Conservation (phyloP, 2,888 invertebrate species). For the Nematopogon swammerdamellus region DNA sequence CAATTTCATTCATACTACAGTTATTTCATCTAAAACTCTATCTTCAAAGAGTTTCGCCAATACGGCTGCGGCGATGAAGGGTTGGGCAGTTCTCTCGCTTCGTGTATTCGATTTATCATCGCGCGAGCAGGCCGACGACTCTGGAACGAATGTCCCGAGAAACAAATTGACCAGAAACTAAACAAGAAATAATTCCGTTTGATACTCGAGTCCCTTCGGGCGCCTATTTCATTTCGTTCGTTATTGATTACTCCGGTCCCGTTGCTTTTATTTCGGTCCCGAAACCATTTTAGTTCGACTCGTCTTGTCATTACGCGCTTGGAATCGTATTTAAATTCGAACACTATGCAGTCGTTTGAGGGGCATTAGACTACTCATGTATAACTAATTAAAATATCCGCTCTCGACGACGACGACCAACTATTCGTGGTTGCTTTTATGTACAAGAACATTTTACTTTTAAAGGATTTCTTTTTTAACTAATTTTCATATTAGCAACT, state of each 20-base stretch:
- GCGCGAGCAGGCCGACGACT: background rate
- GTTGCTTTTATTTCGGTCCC: background rate
- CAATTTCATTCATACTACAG: too few relatives aligned
- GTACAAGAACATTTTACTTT: too few relatives aligned
- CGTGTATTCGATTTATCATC: too few relatives aligned
- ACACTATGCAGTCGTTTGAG: background rate
- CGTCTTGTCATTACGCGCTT: background rate
- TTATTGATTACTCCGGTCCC: background rate
- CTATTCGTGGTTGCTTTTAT: too few relatives aligned
- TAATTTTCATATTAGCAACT: too few relatives aligned
- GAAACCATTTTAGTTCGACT: background rate
- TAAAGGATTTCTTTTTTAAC: too few relatives aligned
- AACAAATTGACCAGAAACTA: background rate
- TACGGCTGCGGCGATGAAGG: constrained; percentile 26
- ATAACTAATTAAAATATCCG: too few relatives aligned
- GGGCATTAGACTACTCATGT: too few relatives aligned
- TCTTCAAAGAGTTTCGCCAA: constrained; percentile 12
- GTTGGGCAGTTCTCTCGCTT: constrained; percentile 11
- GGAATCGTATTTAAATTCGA: background rate
- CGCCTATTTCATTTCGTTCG: background rate
- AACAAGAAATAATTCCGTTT: background rate
- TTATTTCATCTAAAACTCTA: too few relatives aligned
- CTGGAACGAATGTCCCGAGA: background rate
- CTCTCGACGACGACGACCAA: too few relatives aligned
- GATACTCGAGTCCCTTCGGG: background rate